phyloP scores from a whole-genome alignment of 2,113 vertebrate species.

The Agelaius phoeniceus region DNA sequence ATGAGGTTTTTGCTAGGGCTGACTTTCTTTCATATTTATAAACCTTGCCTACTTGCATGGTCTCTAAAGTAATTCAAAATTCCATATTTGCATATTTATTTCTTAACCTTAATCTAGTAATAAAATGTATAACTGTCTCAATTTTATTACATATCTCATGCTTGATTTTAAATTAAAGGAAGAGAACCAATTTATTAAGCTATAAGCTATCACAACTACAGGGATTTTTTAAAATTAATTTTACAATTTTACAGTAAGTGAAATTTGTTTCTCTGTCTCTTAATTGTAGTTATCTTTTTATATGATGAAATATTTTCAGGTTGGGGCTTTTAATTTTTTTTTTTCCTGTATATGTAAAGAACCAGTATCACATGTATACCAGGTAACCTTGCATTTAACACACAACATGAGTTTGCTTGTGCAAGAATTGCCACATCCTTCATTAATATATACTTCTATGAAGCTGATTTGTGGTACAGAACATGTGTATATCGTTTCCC shows the following conservation, averaged over 20 bases:
- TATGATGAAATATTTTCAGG: neutral
- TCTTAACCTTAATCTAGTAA: slow-evolving; percentile 24
- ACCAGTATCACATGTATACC: neutral
- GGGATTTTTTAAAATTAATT: neutral
- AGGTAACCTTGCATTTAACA: neutral
- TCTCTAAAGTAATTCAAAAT: slow-evolving; percentile 44
- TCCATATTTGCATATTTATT: slow-evolving; percentile 48
- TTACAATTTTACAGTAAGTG: neutral
- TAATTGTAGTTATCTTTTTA: neutral
- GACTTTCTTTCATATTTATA: slow-evolving; percentile 47
- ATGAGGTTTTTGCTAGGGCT: neutral
- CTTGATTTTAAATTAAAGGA: slow-evolving; percentile 34
- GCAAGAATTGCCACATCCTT: neutral
- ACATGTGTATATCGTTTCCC: rapidly evolving
- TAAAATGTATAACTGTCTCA: neutral
- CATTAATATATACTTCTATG: neutral
- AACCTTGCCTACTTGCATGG: neutral
- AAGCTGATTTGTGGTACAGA: neutral
- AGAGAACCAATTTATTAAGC: slow-evolving; percentile 18
- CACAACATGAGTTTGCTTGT: neutral
- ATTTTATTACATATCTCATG: slow-evolving; percentile 13
- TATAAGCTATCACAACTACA: neutral
- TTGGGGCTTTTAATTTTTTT: neutral
- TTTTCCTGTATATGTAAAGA: neutral
- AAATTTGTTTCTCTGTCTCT: neutral